A percentile compares a stretch with the other conserved stretches of the same genome.
phyloP scores from a whole-genome alignment of 1,140 invertebrate genomes.

The Drosophila obscura region DNA sequence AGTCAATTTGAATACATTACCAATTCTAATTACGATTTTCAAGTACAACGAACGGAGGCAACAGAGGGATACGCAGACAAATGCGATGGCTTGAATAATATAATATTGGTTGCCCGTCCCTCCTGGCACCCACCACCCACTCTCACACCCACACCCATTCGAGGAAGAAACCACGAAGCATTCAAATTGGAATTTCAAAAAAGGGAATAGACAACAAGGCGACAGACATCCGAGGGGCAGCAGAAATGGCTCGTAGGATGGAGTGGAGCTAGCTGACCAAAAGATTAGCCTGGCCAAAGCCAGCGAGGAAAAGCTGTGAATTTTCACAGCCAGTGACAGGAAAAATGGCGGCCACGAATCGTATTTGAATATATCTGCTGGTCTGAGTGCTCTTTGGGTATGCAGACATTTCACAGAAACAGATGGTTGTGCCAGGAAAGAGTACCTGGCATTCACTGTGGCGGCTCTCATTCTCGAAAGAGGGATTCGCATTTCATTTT shows the following conservation, averaged over 20 bases:
- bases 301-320: slow-evolving; percentile 62
- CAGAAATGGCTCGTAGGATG: not conserved
- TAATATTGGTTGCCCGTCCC: slow-evolving; percentile 65
- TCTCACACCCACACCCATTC: not conserved
- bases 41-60: slow-evolving; percentile 65
- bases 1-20: slow-evolving; percentile 84
- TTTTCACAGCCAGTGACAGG: slow-evolving; percentile 76
- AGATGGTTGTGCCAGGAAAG: not conserved
- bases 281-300: slow-evolving; percentile 66
- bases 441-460: slow-evolving; percentile 16
- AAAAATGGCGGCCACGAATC: slow-evolving; percentile 73
- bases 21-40: slow-evolving; percentile 84
- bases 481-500: slow-evolving; percentile 77
- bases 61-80: slow-evolving; percentile 41
- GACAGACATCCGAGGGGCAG: slow-evolving; percentile 19
- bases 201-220: slow-evolving; percentile 66
- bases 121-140: not conserved
- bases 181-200: slow-evolving; percentile 81
- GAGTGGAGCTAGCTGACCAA: slow-evolving; percentile 64
- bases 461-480: slow-evolving; percentile 16
- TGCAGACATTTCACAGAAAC: too few species aligned
- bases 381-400: too few species aligned
- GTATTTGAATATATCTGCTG: slow-evolving; percentile 71
- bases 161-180: slow-evolving; percentile 64
- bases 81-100: slow-evolving; percentile 77